Evolutionary conservation across 37 sponge, comb jelly and placozoan genomes (phyloP).

Genomic region (Hormiphora californensis): DNA sequence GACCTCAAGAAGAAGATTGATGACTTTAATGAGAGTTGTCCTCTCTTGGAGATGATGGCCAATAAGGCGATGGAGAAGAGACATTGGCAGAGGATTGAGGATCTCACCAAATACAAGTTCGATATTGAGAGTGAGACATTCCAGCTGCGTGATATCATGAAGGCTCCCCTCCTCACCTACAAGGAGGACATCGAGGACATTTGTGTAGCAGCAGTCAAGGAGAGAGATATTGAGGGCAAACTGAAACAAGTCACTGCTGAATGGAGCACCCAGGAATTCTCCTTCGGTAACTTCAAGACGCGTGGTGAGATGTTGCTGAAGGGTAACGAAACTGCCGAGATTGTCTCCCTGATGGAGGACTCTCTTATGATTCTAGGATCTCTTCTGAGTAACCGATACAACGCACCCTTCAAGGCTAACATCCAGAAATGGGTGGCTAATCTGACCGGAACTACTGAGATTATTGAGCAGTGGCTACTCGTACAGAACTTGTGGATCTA

Average conservation of each 20-base stretch:
- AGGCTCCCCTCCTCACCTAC: slow-evolving; percentile 87
- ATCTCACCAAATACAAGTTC: slow-evolving; percentile 80
- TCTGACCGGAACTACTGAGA: slow-evolving; percentile 89
- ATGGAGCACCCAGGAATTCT: slow-evolving; percentile 87
- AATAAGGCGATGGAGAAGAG: slow-evolving; percentile 89
- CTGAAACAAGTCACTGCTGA: slow-evolving; percentile 88
- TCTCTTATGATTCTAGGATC: slow-evolving; percentile 96
- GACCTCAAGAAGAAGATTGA: slow-evolving; percentile 97
- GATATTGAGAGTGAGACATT: slow-evolving; percentile 87
- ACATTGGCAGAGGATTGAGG: slow-evolving; percentile 90
- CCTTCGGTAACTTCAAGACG: slow-evolving; percentile 80
- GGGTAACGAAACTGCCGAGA: slow-evolving; percentile 92
- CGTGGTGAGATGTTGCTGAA: slow-evolving; percentile 92
- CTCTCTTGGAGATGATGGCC: slow-evolving; percentile 91
- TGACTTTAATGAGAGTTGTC: slow-evolving; percentile 93
- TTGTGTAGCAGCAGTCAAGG: slow-evolving; percentile 97
- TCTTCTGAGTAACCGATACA: slow-evolving; percentile 98
- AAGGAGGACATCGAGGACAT: slow-evolving; percentile 99
- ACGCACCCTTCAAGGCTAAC: slow-evolving; percentile 97
- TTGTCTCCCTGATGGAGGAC: slow-evolving; percentile 94
- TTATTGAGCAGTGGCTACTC: slow-evolving; percentile 92
- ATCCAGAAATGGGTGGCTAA: slow-evolving; percentile 96
- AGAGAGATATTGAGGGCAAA: slow-evolving; percentile 94
- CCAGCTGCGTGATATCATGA: slow-evolving; percentile 86
- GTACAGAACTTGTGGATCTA: slow-evolving; percentile 99